A percentile compares a stretch with the other conserved stretches of the same genome.
phyloP scores from a whole-genome alignment of 2,888 invertebrate species.

The Morpho achilles region DNA sequence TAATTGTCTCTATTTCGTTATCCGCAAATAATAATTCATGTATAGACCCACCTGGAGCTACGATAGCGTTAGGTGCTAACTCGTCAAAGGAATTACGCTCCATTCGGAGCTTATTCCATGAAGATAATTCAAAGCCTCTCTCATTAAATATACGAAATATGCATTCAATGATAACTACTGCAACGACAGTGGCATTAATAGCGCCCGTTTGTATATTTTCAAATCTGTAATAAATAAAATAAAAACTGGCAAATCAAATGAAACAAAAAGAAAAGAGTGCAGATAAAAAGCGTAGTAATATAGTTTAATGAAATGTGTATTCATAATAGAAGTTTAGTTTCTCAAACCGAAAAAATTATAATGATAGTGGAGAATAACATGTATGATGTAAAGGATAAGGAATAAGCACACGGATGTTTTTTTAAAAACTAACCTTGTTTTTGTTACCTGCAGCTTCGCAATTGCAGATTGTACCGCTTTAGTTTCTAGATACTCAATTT shows the following conservation, averaged over 20 bases:
- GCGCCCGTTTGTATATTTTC: conserved; percentile 81
- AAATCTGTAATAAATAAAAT: conserved; percentile 71
- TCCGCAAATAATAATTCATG: conserved; percentile 77
- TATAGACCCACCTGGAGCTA: conserved; percentile 65
- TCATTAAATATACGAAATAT: conserved; percentile 79
- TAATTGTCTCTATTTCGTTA: conserved; percentile 63
- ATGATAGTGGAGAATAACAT: too few relatives aligned
- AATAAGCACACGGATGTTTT: too few relatives aligned
- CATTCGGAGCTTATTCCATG: conserved; percentile 82
- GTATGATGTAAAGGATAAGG: too few relatives aligned
- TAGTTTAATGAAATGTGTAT: not conserved
- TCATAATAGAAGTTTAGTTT: too few relatives aligned
- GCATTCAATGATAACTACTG: conserved; percentile 79
- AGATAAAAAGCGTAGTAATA: not conserved
- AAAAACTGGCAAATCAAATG: not conserved
- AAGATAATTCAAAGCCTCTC: conserved; percentile 81
- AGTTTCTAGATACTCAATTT: conserved; percentile 68
- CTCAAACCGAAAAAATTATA: too few relatives aligned
- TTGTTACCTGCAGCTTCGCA: conserved; percentile 81
- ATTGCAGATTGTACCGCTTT: conserved; percentile 82
- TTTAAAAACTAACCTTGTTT: conserved; percentile 76
- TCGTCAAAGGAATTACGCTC: conserved; percentile 82
- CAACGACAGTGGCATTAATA: conserved; percentile 81
- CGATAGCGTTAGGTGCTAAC: conserved; percentile 76
- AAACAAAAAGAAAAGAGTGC: not conserved